phyloP scores from a whole-genome alignment of 2,113 vertebrate species.

The Delphinus delphis region DNA sequence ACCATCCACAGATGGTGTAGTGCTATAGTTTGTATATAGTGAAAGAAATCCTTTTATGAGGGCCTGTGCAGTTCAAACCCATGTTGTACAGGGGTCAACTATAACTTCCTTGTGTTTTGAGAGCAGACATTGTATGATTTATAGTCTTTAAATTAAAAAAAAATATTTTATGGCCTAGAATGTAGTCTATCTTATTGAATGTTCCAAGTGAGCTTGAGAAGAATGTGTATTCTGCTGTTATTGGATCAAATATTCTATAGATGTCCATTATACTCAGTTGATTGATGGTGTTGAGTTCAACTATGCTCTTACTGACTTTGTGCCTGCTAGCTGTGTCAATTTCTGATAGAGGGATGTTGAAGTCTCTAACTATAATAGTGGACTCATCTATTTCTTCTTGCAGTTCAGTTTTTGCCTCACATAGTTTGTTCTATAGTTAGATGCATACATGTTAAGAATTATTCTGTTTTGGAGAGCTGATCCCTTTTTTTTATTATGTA shows the following conservation, averaged over 20 bases:
- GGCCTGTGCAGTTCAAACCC: neutral
- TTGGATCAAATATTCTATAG: neutral
- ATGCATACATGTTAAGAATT: neutral
- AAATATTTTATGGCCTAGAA: neutral
- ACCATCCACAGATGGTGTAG: neutral
- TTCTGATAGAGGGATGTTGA: neutral
- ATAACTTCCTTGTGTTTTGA: neutral
- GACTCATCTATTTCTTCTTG: neutral
- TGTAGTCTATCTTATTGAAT: neutral
- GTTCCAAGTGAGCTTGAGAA: neutral
- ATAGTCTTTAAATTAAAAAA: neutral
- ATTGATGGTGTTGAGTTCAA: neutral
- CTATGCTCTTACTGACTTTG: neutral
- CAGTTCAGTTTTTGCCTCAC: neutral
- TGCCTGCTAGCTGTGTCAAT: neutral
- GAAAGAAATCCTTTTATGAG: neutral
- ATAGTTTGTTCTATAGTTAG: neutral
- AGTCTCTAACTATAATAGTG: neutral
- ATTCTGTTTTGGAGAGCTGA: neutral
- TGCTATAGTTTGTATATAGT: neutral
- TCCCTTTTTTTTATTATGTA: neutral
- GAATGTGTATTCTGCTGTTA: neutral
- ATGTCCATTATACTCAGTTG: neutral
- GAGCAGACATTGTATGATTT: neutral
- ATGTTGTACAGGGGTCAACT: neutral